Base-by-base conservation (phyloP, 1,140 invertebrate species). In the Papilio helenus region DNA sequence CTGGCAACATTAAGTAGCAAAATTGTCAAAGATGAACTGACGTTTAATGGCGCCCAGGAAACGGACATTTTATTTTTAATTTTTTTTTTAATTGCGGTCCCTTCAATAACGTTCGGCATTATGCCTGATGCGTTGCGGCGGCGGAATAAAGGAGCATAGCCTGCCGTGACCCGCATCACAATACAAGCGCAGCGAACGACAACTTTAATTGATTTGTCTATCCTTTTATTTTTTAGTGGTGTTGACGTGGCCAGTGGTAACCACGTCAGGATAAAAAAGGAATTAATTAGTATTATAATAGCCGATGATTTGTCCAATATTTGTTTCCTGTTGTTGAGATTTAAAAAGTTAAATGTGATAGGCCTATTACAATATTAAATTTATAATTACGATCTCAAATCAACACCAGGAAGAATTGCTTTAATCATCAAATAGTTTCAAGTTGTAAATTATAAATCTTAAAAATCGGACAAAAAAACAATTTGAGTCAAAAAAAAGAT, bases 11-110 rank as follows among this genome's bases (percentile, higher is more conserved):
- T 23, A 49, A 73, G 72, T 46, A 73, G 42, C 72, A 73, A 73
- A 73, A 46, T 73, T 49, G 42, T 26, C 2, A 49, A 73, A 73
- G 20, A 73, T 49, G 5, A 73, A 73, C 12, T 44, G 14, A 73
- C 12, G 3, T 44, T 20, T n/a, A 74, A 49, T 55, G 51, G 55
- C 74, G 74, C 34, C 74, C 74, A 55, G 76, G 76, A 77, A 77
- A 77, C 74, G 55, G 29, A 16, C 23, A 20, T 46, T 79, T 51
- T 80, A 23, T 55, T 79, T 79, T 79, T 80, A 78, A 80, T 73
- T 82, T 76, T 71, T 73, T 84, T 86, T 85, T 83, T 87, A 87
- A 87, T 87, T 83, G 81, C 82, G 80, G 79, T 79, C 76, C 80
- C 77, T 68, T 80, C 80, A 78, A 74, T 79, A 49, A 72, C 42